Base-by-base conservation (phyloP, 2,113 vertebrate species). In the Melanotaenia duboulayi region DNA sequence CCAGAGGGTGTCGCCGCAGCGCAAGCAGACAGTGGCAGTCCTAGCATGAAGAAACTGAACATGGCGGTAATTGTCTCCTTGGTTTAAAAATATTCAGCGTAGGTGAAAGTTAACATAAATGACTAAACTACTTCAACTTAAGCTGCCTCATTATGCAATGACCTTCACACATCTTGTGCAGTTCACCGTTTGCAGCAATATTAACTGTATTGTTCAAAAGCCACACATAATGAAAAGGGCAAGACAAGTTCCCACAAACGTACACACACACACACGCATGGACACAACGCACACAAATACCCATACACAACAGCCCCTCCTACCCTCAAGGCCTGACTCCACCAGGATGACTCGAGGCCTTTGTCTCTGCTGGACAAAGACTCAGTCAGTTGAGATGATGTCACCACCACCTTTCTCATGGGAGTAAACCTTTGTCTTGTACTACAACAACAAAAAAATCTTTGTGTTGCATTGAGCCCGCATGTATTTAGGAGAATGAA, bases 381-480 rank as follows among this genome's bases (percentile, higher is more conserved):
- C 86, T 78, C 92, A 93, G 92, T 94, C 92, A 94, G 91, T 92
- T 83, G 89, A 92, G 87, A 93, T 94, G 93, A 94, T 94, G 93
- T 94, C 93, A 94, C 88, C 85, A 70, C 89, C 42, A 88, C 91
- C 91, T 90, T 93, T 92, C 92, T 94, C 93, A 91, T 92, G 93
- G 92, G 91, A 93, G 90, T 85, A 92, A 93, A 94, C 84, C 91
- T 93, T 94, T 94, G 92, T 93, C 90, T 85, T 86, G 86, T 60
- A 83, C 82, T 91, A 93, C 87, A 94, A 94, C 93, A 92, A 94
- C 92, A 94, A 93, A 91, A 94, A 87, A 92, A 94, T 93, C 93
- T 93, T 94, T 94, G 93, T 94, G 90, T 88, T 81, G 91, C 92
- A 81, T 81, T 90, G 90, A 91, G 83, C 90, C 92, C 89, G 85